Base-by-base conservation (phyloP, 2,888 invertebrate species). In the Zeuzera pyrina region DNA sequence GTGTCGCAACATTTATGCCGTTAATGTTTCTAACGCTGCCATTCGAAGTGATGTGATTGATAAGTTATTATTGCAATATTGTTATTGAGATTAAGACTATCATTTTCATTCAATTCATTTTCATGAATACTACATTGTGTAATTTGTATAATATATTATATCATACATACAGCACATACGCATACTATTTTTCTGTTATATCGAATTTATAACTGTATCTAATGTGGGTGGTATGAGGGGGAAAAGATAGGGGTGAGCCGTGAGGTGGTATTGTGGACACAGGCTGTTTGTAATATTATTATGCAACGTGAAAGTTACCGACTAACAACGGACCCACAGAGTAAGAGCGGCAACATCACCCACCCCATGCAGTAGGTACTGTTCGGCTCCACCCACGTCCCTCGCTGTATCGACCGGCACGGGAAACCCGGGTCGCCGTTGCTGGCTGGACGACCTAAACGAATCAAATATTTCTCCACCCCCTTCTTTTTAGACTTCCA, bases 351-450 rank as follows among this genome's bases (percentile, higher is more conserved):
- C 78, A 59, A 84, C 62, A 65, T 72, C 83, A 64, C 83, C 72
- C 83, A 64, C 83, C 68, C 68, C 59, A 62, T 64, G 62, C 62
- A 58, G 57, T 63, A 61, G 59, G 59, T n/a, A n/a, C n/a, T n/a
- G 47, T 60, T 59, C 61, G 59, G 56, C 66, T 61, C 73, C 67
- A 71, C 76, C 76, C 76, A 64, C 73, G 49, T 60, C 60, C 61
- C 69, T 58, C 63, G 68, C 69, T 73, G 66, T 79, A 73, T 78
- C 83, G 81, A 81, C 79, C 79, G 77, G 77, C 77, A 78, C 79
- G 60, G 59, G 67, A 65, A 61, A 62, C 66, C 58, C 59, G 53
- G 59, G 54, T 49, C 57, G 59, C 49, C 54, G 57, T 12, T n/a
- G n/a, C 55, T 52, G 57, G 59, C 65, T 62, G 35, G 59, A 62